Base-by-base conservation (phyloP, 2,113 vertebrate genomes). In the Sinocyclocheilus anshuiensis region DNA sequence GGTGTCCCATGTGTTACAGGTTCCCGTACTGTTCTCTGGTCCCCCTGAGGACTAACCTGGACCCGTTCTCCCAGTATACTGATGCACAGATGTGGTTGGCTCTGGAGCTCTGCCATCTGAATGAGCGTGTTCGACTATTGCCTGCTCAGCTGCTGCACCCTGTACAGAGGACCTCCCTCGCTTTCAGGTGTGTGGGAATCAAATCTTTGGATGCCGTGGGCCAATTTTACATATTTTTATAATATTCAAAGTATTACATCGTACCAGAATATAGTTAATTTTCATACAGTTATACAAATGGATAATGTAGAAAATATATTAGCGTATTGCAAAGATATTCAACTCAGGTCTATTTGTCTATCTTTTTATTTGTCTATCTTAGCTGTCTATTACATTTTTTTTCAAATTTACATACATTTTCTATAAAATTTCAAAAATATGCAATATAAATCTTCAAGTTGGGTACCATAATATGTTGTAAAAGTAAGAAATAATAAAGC, bases 11-110 rank as follows among this genome's bases (percentile, higher is more conserved):
- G 36, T 88, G 1, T 72, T 36, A 26, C 88, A 93, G 93, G 91
- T 92, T 4, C 90, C 91, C 1, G 12, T 93, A 63, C 90, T 95
- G 85, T 94, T 95, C 91, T 94, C 94, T 48, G 92, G 92, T 77
- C 93, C 89, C 0, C n/a, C n/a, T 94, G 53, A 85, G 89, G 77
- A 91, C 91, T 84, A 95, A 94, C 83, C 89, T 95, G 89, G 92
- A 95, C 89, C 93, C 92, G 4, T 77, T 94, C 86, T 87, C 88
- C 72, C 92, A 89, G 67, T 88, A 91, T 78, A 89, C 89, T 33
- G 93, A 94, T 72, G 61, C 85, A 8, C 88, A 95, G 83, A 89
- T 94, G 24, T 94, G 94, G 92, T 81, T 93, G 11, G 89, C 87
- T 18, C 74, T 95, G 81, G 91, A 94, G 84, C 65, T 92, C 61